phyloP scores from a whole-genome alignment of 2,113 vertebrate genomes.

The Plestiodon gilberti region DNA sequence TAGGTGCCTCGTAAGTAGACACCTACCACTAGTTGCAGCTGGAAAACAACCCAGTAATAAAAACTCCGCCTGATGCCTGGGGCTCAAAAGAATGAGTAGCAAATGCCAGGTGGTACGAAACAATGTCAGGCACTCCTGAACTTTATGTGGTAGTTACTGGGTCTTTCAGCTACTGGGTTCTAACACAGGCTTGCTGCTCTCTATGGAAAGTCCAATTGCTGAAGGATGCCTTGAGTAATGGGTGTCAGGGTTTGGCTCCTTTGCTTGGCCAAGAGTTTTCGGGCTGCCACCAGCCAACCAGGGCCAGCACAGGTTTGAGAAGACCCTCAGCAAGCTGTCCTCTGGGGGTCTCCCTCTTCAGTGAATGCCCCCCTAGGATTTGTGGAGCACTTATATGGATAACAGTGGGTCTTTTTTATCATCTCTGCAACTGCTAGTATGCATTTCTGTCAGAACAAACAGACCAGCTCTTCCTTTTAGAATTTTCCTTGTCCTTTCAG shows the following conservation, averaged over 20 bases:
- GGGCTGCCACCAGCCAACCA: not conserved
- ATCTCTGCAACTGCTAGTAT: no score
- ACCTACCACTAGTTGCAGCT: not conserved
- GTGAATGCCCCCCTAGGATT: no score
- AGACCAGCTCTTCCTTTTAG: no score
- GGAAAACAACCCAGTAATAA: not conserved
- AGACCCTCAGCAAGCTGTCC: no score
- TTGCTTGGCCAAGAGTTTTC: no score
- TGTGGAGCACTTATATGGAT: no score
- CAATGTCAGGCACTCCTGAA: not conserved
- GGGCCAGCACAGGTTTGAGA: no score
- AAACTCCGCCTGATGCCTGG: not conserved
- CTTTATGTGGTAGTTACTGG: not conserved
- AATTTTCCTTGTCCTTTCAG: no score
- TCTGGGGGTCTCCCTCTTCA: no score
- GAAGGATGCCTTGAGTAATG: no score
- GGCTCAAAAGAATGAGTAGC: not conserved
- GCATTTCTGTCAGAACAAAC: no score
- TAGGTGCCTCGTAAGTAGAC: not conserved
- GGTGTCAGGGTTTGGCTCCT: not conserved
- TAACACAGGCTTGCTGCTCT: not conserved
- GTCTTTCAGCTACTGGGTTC: not conserved
- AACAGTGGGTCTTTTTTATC: no score
- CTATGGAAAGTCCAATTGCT: not conserved
- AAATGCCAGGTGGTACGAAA: not conserved